Conservation (phyloP, 2,797 vertebrate species). For the Vespertilio murinus region DNA sequence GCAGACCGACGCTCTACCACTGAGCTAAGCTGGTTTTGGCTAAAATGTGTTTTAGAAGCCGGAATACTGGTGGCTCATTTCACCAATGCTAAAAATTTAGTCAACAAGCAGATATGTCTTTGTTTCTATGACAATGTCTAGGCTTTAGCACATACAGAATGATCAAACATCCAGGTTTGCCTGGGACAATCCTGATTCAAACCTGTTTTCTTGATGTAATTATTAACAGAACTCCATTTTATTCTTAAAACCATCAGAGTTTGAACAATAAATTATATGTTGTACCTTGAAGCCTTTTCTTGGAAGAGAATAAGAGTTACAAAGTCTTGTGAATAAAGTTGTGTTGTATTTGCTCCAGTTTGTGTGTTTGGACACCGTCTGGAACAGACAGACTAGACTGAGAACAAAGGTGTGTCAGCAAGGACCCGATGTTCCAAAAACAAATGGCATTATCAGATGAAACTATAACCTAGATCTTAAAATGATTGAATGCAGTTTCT, state of each 20-base stretch:
- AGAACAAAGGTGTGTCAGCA: conserved; percentile 64
- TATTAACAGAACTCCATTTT: conserved; percentile 29
- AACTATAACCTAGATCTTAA: conserved; percentile 71
- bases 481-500: conserved; percentile 51
- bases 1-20: too few species aligned
- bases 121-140: neutral
- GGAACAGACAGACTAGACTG: conserved; percentile 42
- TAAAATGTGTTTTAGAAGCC: neutral
- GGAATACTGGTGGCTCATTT: neutral
- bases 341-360: neutral
- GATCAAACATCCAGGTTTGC: neutral
- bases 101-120: neutral
- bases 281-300: neutral
- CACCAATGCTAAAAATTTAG: neutral
- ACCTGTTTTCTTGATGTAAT: neutral
- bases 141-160: conserved; percentile 23
- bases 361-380: conserved; percentile 65
- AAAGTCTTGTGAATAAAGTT: neutral
- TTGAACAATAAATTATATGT: neutral
- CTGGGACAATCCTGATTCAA: neutral
- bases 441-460: conserved; percentile 73
- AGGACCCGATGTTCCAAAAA: conserved; percentile 55
- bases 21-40: too few species aligned
- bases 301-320: neutral
- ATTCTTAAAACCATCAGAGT: neutral